These are phyloP conservation scores for Suillia variegata DNA, from an alignment of 2,888 invertebrate species.

Conservation along the genomic window DNA sequence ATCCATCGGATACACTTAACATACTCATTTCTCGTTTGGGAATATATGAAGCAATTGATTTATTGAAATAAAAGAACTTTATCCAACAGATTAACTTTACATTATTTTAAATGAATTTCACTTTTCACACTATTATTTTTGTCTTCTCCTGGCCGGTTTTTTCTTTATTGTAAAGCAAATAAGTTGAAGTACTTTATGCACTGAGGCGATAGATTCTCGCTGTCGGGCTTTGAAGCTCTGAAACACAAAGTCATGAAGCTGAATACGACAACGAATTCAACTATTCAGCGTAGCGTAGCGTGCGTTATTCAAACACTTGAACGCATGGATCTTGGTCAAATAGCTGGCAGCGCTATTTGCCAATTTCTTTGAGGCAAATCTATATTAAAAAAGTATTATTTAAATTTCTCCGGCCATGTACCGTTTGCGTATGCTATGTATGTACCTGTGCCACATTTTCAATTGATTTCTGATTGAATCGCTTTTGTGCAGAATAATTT, in stretches of 20 bases:
- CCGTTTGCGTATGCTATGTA: not conserved
- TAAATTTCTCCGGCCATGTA: slow-evolving; percentile 14
- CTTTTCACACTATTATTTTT: not conserved
- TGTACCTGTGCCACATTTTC: slow-evolving; percentile 21
- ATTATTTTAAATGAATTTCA: slow-evolving; percentile 12
- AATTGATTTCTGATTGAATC: slow-evolving; percentile 22
- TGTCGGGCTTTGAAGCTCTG: too few species aligned
- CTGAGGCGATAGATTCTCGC: slow-evolving; percentile 16
- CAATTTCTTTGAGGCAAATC: too few species aligned
- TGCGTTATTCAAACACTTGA: not conserved
- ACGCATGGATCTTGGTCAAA: slow-evolving; percentile 12
- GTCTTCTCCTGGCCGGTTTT: not conserved
- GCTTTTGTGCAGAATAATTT: too few species aligned
- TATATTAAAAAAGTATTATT: slow-evolving; percentile 24
- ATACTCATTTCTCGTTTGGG: too few species aligned
- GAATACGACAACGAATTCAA: not conserved
- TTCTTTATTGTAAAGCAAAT: not conserved
- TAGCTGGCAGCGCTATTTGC: slow-evolving; percentile 21
- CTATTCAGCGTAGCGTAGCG: not conserved
- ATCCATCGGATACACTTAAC: too few species aligned
- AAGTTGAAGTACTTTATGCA: slow-evolving; percentile 25
- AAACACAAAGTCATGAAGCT: not conserved
- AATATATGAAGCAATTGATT: too few species aligned
- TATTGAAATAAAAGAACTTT: too few species aligned
- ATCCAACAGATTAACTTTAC: too few species aligned